These are phyloP conservation scores for Distichodus sexfasciatus DNA, from an alignment of 2,797 vertebrate species.

Conservation along the genomic window DNA sequence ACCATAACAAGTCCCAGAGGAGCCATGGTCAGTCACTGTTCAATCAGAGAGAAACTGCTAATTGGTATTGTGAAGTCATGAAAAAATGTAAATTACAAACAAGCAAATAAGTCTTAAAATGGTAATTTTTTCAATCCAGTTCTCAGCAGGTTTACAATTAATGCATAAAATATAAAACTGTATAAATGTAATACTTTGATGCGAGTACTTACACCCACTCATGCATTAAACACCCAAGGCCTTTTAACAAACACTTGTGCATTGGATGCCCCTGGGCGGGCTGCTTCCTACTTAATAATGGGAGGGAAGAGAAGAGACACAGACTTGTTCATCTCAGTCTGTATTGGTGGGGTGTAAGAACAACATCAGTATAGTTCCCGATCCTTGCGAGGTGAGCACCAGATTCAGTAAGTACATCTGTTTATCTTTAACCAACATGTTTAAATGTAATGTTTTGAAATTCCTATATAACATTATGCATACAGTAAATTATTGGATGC, in stretches of 20 bases:
- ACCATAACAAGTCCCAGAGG: constrained; percentile 32
- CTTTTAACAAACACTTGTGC: neutral
- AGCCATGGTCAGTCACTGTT: constrained; percentile 5
- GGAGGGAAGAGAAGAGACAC: constrained; percentile 22
- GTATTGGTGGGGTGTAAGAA: neutral
- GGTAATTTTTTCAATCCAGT: no score
- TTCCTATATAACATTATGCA: no score
- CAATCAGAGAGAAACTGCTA: constrained; percentile 9
- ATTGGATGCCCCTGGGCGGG: constrained; percentile 26
- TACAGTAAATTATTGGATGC: no score
- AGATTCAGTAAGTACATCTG: constrained; percentile 34
- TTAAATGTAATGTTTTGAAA: no score
- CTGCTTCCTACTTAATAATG: constrained; percentile 38
- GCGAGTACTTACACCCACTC: no score
- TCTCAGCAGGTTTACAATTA: no score
- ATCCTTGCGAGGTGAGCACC: neutral
- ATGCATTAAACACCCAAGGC: no score
- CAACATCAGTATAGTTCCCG: neutral
- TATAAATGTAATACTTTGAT: no score
- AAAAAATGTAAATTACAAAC: no score
- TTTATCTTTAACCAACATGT: neutral
- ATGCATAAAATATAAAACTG: no score
- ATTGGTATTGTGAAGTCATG: neutral
- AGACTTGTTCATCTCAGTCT: neutral
- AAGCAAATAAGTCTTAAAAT: no score